Conservation (phyloP, 1,140 invertebrate genomes). For the Ceratitis capitata region DNA sequence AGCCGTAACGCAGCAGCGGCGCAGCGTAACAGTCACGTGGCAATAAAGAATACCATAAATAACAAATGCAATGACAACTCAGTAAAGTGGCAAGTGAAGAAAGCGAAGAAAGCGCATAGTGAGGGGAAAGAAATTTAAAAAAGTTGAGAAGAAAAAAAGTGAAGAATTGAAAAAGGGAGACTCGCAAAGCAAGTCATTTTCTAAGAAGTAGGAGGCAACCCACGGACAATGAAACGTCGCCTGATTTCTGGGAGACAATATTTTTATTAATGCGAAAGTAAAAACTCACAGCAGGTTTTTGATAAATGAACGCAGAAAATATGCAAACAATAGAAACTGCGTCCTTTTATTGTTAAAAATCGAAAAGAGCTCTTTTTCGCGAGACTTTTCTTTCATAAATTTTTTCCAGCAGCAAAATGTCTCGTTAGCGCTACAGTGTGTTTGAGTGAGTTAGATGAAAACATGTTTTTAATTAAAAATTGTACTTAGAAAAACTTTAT, state of each 20-base stretch:
- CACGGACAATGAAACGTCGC: background rate
- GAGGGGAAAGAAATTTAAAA: background rate
- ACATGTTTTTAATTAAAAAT: constrained; percentile 13
- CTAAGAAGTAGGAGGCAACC: background rate
- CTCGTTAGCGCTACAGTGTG: background rate
- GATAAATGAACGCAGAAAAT: background rate
- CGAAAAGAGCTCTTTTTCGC: background rate
- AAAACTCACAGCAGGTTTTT: background rate
- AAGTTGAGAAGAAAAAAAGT: background rate
- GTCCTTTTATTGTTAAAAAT: background rate
- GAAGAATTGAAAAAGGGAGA: background rate
- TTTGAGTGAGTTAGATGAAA: background rate
- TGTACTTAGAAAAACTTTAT: too few relatives aligned
- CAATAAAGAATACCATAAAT: constrained; percentile 5
- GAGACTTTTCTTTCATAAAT: background rate
- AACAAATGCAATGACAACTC: constrained; percentile 7
- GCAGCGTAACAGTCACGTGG: constrained; percentile 17
- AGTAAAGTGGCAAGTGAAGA: background rate
- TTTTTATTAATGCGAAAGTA: background rate
- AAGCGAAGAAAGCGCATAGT: background rate
- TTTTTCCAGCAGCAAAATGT: background rate
- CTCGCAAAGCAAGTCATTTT: background rate
- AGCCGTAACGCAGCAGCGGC: background rate
- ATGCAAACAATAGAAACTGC: background rate
- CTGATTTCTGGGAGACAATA: background rate